These are phyloP conservation scores for Prostheceraeus crozeri DNA, from an alignment of 2,888 invertebrate species.

Conservation along the genomic window DNA sequence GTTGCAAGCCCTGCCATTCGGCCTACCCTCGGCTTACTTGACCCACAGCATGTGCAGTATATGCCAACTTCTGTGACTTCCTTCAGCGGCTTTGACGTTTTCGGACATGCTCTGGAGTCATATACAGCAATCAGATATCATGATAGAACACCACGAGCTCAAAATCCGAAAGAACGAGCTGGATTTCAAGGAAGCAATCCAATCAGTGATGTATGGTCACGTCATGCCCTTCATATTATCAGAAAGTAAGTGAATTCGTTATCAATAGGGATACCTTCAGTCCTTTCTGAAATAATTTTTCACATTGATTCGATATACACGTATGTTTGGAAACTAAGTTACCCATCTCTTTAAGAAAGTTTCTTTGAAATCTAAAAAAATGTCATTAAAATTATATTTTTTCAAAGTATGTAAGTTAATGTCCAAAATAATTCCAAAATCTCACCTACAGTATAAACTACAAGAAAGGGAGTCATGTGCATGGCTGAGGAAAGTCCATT, in stretches of 20 bases:
- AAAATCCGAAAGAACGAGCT: conserved; percentile 70
- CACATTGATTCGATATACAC: no score
- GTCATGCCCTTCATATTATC: conserved; percentile 67
- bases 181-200: conserved; percentile 78
- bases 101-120: conserved; percentile 85
- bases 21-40: conserved; percentile 74
- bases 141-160: conserved; percentile 70
- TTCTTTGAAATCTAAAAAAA: no score
- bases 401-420: no score
- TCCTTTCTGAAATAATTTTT: no score
- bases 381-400: no score
- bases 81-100: conserved; percentile 74
- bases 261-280: no score
- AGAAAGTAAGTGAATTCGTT: conserved; percentile 53
- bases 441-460: no score
- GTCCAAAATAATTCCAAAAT: no score
- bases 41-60: conserved; percentile 74
- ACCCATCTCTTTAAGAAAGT: no score
- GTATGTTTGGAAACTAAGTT: no score
- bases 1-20: conserved; percentile 71
- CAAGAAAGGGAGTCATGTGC: no score
- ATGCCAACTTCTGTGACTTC: conserved; percentile 71
- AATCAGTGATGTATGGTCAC: conserved; percentile 83
- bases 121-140: conserved; percentile 76
- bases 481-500: no score